Evolutionary conservation across 1,140 invertebrate genomes (phyloP), one percentile per base, ranked within the genome.

Genomic region (Eubasilissa regina): DNA sequence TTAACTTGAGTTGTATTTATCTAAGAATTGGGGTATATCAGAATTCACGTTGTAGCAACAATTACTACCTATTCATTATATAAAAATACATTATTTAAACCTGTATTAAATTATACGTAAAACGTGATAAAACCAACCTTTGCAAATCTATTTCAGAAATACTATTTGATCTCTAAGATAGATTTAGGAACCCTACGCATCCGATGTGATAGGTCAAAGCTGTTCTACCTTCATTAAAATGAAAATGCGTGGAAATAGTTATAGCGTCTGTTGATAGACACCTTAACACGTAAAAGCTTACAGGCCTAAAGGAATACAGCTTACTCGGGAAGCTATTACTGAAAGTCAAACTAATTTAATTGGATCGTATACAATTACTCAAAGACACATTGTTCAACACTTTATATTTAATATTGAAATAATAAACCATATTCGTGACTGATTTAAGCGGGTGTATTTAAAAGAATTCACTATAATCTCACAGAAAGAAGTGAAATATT

Each of bases 281-380:
- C 17, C 55, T 58, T 21, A 43, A 64, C 19, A 25, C 60, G 60
- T 64, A 35, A 64, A 64, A 64, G 60, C 60, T 43, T 43, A 64
- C 19, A 64, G 25, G 6, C 25, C 25, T 35, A 6, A 35, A 35
- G 1, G 25, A 64, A 11, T 64, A 21, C 35, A 64, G 60, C 19
- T 25, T 35, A 25, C n/a, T 44, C 9, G 7, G 1, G 10, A 21
- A 43, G 60, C 60, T 64, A 25, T 64, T 13, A 43, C 11, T 15
- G 25, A 25, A 64, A 64, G 60, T 64, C 60, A 64, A 64, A 64
- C 60, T 64, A 64, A 35, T 64, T 64, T 43, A 64, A 64, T 35
- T 64, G 60, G 10, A 43, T 25, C 60, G 60, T 64, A 64, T 64
- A 64, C 60, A 25, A 64, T 64, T 64, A 64, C 35, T 64, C 35